phyloP scores from a whole-genome alignment of 2,113 vertebrate species.

The Loxodonta africana region DNA sequence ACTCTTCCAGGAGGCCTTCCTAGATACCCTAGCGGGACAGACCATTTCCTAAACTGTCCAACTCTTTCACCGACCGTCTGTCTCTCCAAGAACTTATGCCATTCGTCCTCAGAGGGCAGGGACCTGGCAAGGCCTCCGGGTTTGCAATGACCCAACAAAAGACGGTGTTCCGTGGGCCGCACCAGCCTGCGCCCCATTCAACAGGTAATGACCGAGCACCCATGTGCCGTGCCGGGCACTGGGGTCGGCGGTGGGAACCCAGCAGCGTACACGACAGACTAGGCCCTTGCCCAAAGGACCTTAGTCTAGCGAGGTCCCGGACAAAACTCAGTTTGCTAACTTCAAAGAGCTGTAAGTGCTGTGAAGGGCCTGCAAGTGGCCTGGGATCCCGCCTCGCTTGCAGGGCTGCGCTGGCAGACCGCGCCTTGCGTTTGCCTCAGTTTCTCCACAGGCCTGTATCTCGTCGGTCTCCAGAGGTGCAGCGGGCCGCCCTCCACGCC shows the following conservation, averaged over 20 bases:
- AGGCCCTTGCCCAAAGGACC: not conserved
- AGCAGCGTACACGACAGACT: not conserved
- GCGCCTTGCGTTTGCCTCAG: no score
- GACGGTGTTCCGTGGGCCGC: not conserved
- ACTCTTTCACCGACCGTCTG: not conserved
- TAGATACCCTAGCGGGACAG: accelerated
- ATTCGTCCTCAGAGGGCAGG: accelerated
- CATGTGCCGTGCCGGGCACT: not conserved
- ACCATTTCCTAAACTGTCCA: not conserved
- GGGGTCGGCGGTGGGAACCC: not conserved
- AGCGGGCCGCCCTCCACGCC: accelerated
- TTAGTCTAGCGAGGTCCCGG: not conserved
- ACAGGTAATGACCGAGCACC: not conserved
- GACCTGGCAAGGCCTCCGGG: no score
- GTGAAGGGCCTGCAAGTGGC: not conserved
- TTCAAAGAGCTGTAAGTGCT: not conserved
- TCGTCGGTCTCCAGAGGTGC: accelerated
- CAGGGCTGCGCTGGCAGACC: accelerated
- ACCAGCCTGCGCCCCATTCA: not conserved
- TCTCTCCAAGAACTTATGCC: not conserved
- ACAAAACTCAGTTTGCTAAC: not conserved
- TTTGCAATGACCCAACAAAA: not conserved
- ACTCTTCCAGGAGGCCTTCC: not conserved
- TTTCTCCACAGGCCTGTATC: accelerated
- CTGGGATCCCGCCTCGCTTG: not conserved